Percentiles rank a stretch among this genome's conserved stretches.
phyloP scores from a whole-genome alignment of 2,888 invertebrate species.

The Isotomurus palustris region DNA sequence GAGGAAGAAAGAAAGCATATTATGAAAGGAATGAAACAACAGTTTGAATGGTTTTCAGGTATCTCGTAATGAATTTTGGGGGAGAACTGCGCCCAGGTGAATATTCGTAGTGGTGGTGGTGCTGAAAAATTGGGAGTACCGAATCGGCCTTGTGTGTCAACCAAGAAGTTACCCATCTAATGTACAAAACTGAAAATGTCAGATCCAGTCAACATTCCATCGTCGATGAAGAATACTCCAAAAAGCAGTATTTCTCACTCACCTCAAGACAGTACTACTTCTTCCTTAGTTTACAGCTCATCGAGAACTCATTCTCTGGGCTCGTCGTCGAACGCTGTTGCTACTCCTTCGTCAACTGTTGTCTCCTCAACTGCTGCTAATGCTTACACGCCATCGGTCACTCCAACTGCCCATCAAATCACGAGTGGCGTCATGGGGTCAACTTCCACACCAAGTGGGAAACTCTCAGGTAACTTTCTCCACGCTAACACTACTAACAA shows the following conservation, averaged over 20 bases:
- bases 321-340: background rate
- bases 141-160: too few relatives aligned
- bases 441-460: constrained; percentile 3
- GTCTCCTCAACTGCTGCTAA: background rate
- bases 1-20: too few relatives aligned
- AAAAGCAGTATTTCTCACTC: constrained; percentile 37
- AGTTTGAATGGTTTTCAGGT: too few relatives aligned
- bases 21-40: too few relatives aligned
- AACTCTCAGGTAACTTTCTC: constrained; percentile 6
- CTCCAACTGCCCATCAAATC: background rate
- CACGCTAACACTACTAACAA: background rate
- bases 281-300: constrained; percentile 9
- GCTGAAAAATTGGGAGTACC: too few relatives aligned
- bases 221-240: constrained; percentile 24
- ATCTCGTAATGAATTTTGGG: too few relatives aligned
- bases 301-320: background rate
- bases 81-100: too few relatives aligned
- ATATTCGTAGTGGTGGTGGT: too few relatives aligned
- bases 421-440: too few relatives aligned
- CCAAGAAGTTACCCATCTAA: too few relatives aligned
- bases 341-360: too few relatives aligned
- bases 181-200: constrained; percentile 17
- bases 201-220: constrained; percentile 36
- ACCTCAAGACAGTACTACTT: constrained; percentile 22
- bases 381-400: background rate